These are phyloP conservation scores for Notoglanidium macrostoma DNA, from an alignment of 2,797 vertebrate genomes.

Conservation along the genomic window DNA sequence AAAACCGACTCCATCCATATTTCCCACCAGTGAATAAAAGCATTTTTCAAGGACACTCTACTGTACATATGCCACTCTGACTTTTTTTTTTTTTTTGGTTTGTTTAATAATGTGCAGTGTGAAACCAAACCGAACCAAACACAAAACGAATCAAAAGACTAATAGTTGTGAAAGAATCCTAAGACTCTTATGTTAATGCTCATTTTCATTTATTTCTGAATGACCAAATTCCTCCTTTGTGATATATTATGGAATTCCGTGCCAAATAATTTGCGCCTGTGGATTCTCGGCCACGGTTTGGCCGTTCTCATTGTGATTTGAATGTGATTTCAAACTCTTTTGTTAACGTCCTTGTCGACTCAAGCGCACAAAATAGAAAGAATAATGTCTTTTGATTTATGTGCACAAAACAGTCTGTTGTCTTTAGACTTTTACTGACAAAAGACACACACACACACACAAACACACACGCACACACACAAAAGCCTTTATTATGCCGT, in stretches of 20 bases:
- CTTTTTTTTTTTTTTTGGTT: neutral
- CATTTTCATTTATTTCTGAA: neutral
- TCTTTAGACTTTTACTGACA: neutral
- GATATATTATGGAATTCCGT: neutral
- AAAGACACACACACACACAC: neutral
- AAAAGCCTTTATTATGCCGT: neutral
- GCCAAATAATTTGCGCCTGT: neutral
- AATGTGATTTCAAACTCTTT: neutral
- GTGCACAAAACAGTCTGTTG: neutral
- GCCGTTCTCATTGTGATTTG: neutral
- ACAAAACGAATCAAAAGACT: neutral
- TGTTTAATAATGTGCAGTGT: neutral
- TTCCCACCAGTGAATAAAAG: neutral
- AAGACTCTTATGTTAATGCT: neutral
- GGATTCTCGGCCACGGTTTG: neutral
- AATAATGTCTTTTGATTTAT: neutral
- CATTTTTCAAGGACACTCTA: neutral
- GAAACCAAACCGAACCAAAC: neutral
- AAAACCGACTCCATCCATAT: neutral
- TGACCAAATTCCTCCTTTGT: neutral
- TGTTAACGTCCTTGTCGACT: neutral
- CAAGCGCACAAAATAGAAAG: neutral
- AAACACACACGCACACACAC: slow-evolving; percentile 12
- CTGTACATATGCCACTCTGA: neutral
- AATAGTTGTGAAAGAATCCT: neutral